Percentiles rank a stretch among this genome's conserved stretches.
Evolutionary conservation across 1,140 invertebrate genomes (phyloP).

Genomic region (Drosophila watanabei): DNA sequence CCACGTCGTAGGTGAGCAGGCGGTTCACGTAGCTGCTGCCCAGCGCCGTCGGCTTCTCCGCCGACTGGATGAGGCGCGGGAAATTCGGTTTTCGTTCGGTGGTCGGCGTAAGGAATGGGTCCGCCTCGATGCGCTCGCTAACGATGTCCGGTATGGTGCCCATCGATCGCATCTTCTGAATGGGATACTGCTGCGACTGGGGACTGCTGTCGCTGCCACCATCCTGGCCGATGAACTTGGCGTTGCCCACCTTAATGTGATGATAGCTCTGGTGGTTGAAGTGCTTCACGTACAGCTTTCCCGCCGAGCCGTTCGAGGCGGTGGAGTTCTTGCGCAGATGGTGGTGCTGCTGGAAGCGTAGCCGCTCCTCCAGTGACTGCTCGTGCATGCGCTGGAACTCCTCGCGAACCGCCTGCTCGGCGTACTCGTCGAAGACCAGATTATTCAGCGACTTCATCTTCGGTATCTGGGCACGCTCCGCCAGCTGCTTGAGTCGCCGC

Average conservation of each 20-base stretch:
- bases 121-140: conserved; percentile 73
- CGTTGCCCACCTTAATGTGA: conserved; percentile 79
- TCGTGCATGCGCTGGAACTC: conserved; percentile 76
- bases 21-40: conserved; percentile 59
- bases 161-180: conserved; percentile 85
- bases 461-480: conserved; percentile 71
- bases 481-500: conserved; percentile 73
- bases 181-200: conserved; percentile 67
- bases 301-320: conserved; percentile 64
- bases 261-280: conserved; percentile 43
- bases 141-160: conserved; percentile 83
- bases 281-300: conserved; percentile 74
- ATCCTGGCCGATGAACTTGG: conserved; percentile 84
- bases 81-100: conserved; percentile 67
- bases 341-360: conserved; percentile 62
- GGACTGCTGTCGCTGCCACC: conserved; percentile 62
- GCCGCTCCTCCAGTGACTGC: conserved; percentile 62
- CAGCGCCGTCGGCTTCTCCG: conserved; percentile 59
- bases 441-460: conserved; percentile 85
- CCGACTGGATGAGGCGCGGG: conserved; percentile 65
- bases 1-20: conserved; percentile 70
- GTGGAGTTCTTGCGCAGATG: conserved; percentile 73
- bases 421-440: conserved; percentile 78
- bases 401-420: conserved; percentile 66
- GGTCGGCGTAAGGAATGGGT: conserved; percentile 83